A percentile compares a stretch with the other conserved stretches of the same genome.
Conservation (phyloP, 92 coral and sea anemone species). For the Epizoanthus scotinus region DNA sequence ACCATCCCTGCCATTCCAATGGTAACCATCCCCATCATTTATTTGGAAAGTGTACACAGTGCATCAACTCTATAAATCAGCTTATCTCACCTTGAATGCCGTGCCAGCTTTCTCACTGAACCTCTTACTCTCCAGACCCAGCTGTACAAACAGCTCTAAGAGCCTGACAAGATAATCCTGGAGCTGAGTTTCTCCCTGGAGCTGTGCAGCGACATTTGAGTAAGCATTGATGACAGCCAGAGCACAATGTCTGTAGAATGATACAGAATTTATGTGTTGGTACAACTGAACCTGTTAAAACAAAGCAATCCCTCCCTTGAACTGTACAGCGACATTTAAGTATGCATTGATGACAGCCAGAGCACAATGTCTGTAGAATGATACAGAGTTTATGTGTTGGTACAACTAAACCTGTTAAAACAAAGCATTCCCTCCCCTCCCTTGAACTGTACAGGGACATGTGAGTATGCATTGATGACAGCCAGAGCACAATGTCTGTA, state of each 20-base stretch:
- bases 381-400: too few species aligned
- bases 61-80: neutral
- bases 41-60: too few species aligned
- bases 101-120: constrained; percentile 85
- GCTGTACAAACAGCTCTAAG: constrained; percentile 94
- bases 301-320: too few species aligned
- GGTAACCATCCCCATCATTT: too few species aligned
- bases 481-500: constrained; percentile 45
- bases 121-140: constrained; percentile 97
- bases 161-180: constrained; percentile 92
- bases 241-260: constrained; percentile 81
- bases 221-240: constrained; percentile 93
- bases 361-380: constrained; percentile 50
- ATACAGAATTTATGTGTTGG: too few species aligned
- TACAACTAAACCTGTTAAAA: too few species aligned
- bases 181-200: constrained; percentile 72
- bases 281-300: too few species aligned
- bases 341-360: constrained; percentile 15
- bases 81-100: constrained; percentile 66
- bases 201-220: constrained; percentile 82
- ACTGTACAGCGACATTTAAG: too few species aligned
- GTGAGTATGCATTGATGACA: constrained; percentile 78
- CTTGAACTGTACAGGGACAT: too few species aligned
- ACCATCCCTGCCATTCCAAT: too few species aligned
- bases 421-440: too few species aligned